Percentiles rank a stretch among this genome's conserved stretches.
Conservation (phyloP, 2,113 vertebrate species). For the Damaliscus lunatus region DNA sequence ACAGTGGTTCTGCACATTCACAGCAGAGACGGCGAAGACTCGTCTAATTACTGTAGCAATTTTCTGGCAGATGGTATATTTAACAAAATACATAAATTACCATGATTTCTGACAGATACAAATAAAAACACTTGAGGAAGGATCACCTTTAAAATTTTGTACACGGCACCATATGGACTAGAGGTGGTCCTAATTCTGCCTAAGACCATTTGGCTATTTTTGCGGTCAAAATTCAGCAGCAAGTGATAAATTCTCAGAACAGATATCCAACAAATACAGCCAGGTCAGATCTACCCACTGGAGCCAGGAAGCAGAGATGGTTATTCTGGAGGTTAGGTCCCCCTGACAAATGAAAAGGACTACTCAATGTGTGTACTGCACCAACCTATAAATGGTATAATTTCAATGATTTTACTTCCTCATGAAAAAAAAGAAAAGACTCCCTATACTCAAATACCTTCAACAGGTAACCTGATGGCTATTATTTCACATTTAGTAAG, state of each 20-base stretch:
- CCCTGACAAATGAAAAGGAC: not conserved
- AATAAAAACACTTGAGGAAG: not conserved
- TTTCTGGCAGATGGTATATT: conserved; percentile 15
- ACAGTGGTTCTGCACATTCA: not conserved
- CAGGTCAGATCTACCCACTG: not conserved
- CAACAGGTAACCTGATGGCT: not conserved
- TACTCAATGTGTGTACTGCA: not conserved
- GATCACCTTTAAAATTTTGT: not conserved
- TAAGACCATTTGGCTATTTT: not conserved
- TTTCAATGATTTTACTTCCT: not conserved
- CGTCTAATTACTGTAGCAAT: not conserved
- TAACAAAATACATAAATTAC: conserved; percentile 4
- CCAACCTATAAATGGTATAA: not conserved
- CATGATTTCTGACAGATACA: conserved; percentile 17
- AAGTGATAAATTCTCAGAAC: not conserved
- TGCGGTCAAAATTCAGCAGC: not conserved
- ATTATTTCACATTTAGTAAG: conserved; percentile 14
- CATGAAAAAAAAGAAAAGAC: too few relatives aligned
- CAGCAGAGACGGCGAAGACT: not conserved
- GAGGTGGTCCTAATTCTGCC: not conserved
- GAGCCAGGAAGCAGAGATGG: not conserved
- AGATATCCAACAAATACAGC: not conserved
- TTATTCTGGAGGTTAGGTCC: conserved; percentile 9
- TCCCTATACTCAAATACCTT: conserved; percentile 1
- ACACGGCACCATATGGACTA: not conserved